Base-by-base conservation (phyloP, 1,140 invertebrate species). In the Neoseiulus cucumeris region DNA sequence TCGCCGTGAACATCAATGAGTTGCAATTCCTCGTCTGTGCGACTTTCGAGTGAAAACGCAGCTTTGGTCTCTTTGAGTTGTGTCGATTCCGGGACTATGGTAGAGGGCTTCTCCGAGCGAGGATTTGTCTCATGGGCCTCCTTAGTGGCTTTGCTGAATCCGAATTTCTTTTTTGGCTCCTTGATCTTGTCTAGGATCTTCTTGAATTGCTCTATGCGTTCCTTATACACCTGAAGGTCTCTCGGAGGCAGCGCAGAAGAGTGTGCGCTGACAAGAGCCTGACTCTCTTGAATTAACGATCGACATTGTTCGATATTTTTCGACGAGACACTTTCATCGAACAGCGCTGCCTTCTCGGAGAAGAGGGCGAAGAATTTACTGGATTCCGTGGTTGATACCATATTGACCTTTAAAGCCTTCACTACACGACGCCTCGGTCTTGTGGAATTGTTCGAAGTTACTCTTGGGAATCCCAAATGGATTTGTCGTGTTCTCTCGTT, bases 201-300 rank as follows among this genome's bases (percentile, higher is more conserved):
- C 33, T 59, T 59, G 51, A 29, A 59, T 14, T 25, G 2, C 33
- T 59, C 51, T 25, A 59, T 59, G 14, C 51, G 51, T 9, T 59
- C 51, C 14, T 33, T 25, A 25, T 59, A 59, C 14, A 33, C 33
- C 22, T 59, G 51, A 25, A 59, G 22, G 22, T 59, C 51, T 9
- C 51, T 59, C 14, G 51, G 9, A 18, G 51, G 51, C 28, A 51
- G 12, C 9, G 18, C 39, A 5, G 28, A 65, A 44, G 29, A n/a
- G 14, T 41, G 30, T 28, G 5, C 55, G 67, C 14, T 69, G 20
- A 17, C 64, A 14, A 67, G 14, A 18, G 28, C 47, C 22, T 29
- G 18, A 33, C 64, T 66, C 64, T 45, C 33, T 71, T 72, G 22
- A 70, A 76, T 59, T 14, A 59, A 33, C 9, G 9, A 29, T 1